Evolutionary conservation across 2,113 vertebrate species (phyloP), one percentile per base, ranked within the genome.

Genomic region (Sturnira hondurensis): DNA sequence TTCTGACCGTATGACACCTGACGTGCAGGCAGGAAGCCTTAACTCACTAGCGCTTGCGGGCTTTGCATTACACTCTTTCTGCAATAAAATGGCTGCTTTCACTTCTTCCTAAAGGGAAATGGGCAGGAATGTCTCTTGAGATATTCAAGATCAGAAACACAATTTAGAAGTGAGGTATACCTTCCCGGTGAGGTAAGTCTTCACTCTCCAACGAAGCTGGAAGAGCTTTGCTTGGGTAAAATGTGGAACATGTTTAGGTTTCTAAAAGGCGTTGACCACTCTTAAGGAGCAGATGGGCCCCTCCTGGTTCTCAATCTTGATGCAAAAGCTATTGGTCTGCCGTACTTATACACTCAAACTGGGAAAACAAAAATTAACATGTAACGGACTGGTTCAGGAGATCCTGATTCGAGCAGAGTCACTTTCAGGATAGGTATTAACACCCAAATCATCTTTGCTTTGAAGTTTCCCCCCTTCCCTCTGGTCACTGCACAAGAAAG

Each of bases 321-420:
- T 24, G 24, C 41, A 70, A 96, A 76, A 84, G 33, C 54, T 71
- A 31, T 20, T 38, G 12, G 36, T 24, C 61, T 74, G 16, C 50
- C 52, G 52, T 33, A 22, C 56, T 41, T 82, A 80, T 13, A 88
- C 81, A 95, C 67, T 38, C n/a, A 84, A 86, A 9, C 19, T 65
- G 41, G 88, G 65, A 96, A 92, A 87, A 95, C 61, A 85, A 83
- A 89, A 92, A 81, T 24, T 33, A 58, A 45, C 58, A 52, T n/a
- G 76, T 31, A n/a, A 91, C 33, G 84, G 41, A 87, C 81, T 0
- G 20, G 33, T 50, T 71, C 13, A 41, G 56, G 22, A 81, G 83
- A 63, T 52, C 2, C 0, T 63, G 52, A 41, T 58, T 38, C 47
- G n/a, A 61, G 65, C 50, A 77, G 47, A 81, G 63, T 61, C 67